phyloP scores from a whole-genome alignment of 2,113 vertebrate species.

The Myxocyprinus asiaticus region DNA sequence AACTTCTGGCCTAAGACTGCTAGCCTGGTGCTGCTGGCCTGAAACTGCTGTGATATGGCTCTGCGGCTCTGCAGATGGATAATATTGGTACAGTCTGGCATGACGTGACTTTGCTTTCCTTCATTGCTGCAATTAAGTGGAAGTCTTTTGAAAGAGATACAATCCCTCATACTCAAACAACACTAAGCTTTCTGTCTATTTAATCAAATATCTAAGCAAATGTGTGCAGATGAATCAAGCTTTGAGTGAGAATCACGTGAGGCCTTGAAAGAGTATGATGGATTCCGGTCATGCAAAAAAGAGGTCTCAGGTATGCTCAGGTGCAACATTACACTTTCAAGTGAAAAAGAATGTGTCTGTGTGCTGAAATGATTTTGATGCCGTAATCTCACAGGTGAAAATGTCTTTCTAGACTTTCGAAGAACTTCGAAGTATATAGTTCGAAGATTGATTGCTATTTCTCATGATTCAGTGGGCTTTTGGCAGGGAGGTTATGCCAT shows the following conservation, averaged over 20 bases:
- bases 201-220: constrained; percentile 42
- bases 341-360: not conserved
- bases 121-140: constrained; percentile 46
- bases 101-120: constrained; percentile 37
- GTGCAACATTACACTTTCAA: constrained; percentile 2
- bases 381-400: constrained; percentile 6
- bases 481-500: constrained; percentile 39
- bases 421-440: constrained; percentile 8
- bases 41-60: too few species aligned
- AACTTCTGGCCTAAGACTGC: too few species aligned
- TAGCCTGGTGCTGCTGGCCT: too few species aligned
- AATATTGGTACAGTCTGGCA: not conserved
- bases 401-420: constrained; percentile 26
- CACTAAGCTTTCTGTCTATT: constrained; percentile 22
- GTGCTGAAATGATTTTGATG: constrained; percentile 8
- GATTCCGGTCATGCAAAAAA: not conserved
- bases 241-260: constrained; percentile 8
- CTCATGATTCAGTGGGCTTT: constrained; percentile 23
- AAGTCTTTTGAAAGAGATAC: constrained; percentile 39
- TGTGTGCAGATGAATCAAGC: constrained; percentile 13
- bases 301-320: not conserved
- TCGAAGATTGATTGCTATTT: constrained; percentile 30
- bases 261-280: not conserved
- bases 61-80: too few species aligned
- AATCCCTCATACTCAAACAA: constrained; percentile 32